Evolutionary conservation across 1,140 invertebrate genomes (phyloP), one percentile per base, ranked within the genome.

Genomic region (Hylaeus volcanicus): DNA sequence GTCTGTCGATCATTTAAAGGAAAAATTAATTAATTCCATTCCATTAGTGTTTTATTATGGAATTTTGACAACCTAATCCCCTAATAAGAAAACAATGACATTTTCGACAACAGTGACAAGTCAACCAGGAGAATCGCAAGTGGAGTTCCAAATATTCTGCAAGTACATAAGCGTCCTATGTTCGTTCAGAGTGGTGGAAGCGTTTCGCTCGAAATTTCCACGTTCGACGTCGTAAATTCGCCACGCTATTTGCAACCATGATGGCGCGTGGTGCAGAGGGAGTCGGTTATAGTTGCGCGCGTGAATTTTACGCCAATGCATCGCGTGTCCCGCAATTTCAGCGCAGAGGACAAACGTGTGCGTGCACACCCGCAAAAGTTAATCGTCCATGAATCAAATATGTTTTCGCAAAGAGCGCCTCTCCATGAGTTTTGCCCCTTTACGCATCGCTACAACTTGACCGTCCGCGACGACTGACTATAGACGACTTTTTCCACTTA

Each of bases 301-400:
- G 45, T 60, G 61, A 26, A 69, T 63, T 43, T 56, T 51, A 53
- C 51, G 56, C 69, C 53, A 45, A 14, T 48, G 14, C 37, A 53
- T 37, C 71, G 26, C 26, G 53, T 72, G 61, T 84, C 53, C 63
- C 64, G 60, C 39, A 43, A 79, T 73, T 70, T 58, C 63, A n/a
- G 43, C 37, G 60, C 15, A 43, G 48, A 55, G 69, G 26, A 26
- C 74, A 39, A 15, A 63, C 69, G 39, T 70, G 74, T 45, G 65
- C 15, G 68, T 39, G 65, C 74, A 60, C 61, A 74, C 37, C 58
- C 45, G 61, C 48, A 45, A 37, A 72, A 43, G 58, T 78, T 72
- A 72, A 78, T 78, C 76, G 68, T 61, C 68, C 68, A 60, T 72
- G 76, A 78, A 78, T 78, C 76, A 72, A 78, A 78, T 77, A 77